A percentile compares a stretch with the other conserved stretches of the same genome.
Evolutionary conservation across 2,113 vertebrate species (phyloP).

Genomic region (Syrrhaptes paradoxus): DNA sequence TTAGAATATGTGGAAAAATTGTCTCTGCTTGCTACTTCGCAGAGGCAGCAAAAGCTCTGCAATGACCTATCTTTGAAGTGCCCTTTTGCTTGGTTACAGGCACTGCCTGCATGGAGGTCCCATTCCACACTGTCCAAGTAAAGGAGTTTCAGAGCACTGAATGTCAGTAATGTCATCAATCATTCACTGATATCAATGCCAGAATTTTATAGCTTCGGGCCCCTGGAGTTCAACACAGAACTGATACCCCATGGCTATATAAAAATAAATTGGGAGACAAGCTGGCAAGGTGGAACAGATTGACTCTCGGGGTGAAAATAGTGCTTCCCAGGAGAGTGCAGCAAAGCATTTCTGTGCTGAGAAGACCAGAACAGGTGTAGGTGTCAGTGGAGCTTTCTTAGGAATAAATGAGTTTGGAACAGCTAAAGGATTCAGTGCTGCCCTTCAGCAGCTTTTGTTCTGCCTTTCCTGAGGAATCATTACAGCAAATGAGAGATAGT

Average conservation of each 20-base stretch:
- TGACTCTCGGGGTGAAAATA: not conserved
- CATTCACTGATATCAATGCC: not conserved
- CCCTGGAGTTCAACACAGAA: not conserved
- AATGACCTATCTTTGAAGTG: not conserved
- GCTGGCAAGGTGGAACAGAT: not conserved
- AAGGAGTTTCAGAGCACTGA: not conserved
- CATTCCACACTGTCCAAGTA: not conserved
- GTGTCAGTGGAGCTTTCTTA: not conserved
- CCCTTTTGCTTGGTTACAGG: not conserved
- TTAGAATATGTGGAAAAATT: not conserved
- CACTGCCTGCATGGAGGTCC: not conserved
- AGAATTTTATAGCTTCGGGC: not conserved
- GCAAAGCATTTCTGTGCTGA: not conserved
- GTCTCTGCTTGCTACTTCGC: not conserved
- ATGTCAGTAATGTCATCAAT: not conserved
- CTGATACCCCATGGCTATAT: not conserved
- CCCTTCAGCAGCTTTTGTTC: not conserved
- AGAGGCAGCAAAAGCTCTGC: not conserved
- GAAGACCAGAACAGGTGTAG: not conserved
- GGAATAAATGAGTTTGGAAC: not conserved
- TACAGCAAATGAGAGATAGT: not conserved
- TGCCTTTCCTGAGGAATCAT: not conserved
- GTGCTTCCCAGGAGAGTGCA: not conserved
- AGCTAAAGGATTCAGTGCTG: not conserved
- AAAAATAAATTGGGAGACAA: not conserved